Percentiles rank a stretch among this genome's conserved stretches.
Evolutionary conservation across 1,140 invertebrate species (phyloP).

Genomic region (Drosophila obscura): DNA sequence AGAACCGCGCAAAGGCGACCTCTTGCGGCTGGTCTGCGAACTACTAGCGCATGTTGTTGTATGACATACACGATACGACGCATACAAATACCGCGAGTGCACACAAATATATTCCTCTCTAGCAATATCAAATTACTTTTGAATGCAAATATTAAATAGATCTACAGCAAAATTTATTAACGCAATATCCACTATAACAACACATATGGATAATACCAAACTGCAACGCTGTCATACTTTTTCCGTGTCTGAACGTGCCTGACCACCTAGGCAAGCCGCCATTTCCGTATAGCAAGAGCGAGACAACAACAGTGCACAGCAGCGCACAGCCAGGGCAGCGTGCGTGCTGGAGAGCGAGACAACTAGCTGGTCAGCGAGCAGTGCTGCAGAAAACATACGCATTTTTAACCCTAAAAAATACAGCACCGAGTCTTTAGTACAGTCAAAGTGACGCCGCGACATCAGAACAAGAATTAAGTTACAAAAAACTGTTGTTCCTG

Average conservation of each 20-base stretch:
- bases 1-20: conserved; percentile 9
- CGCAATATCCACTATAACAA: not conserved
- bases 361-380: not conserved
- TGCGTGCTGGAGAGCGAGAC: conserved; percentile 40
- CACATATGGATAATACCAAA: not conserved
- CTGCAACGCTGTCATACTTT: conserved; percentile 26
- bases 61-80: conserved; percentile 9
- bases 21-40: not conserved
- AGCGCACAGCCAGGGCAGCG: conserved; percentile 18
- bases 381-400: conserved; percentile 31
- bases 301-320: conserved; percentile 2
- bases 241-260: conserved; percentile 37
- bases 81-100: not conserved
- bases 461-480: conserved; percentile 63
- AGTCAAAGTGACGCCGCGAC: conserved; percentile 79
- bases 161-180: too few species aligned
- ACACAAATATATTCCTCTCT: too few species aligned
- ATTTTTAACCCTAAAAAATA: conserved; percentile 80
- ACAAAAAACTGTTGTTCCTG: conserved; percentile 61
- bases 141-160: not conserved
- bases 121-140: not conserved
- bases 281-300: conserved; percentile 58
- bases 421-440: conserved; percentile 74
- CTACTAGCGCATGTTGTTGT: not conserved
- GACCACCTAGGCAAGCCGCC: conserved; percentile 45